Percentiles rank a stretch among this genome's conserved stretches.
These are phyloP conservation scores for Discoglossus pictus DNA, from an alignment of 2,797 vertebrate genomes.

Conservation along the genomic window DNA sequence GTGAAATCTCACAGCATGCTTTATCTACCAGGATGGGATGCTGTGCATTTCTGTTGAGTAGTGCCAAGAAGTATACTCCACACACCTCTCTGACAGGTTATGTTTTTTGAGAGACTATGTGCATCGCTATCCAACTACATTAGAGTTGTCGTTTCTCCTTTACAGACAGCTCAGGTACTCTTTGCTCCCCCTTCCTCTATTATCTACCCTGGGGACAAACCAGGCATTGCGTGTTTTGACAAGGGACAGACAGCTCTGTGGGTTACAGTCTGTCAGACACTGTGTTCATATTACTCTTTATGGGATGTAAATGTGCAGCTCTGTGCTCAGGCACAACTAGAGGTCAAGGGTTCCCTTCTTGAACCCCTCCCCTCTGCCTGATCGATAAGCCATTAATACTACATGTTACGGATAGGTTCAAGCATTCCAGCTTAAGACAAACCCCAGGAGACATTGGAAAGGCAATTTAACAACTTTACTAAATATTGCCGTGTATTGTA, in stretches of 20 bases:
- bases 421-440: constrained; percentile 35
- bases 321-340: constrained; percentile 55
- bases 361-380: constrained; percentile 17
- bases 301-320: constrained; percentile 54
- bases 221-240: constrained; percentile 64
- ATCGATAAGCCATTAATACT: constrained; percentile 52
- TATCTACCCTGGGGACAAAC: constrained; percentile 39
- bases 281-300: constrained; percentile 48
- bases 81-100: not conserved
- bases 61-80: not conserved
- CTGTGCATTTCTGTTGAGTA: no score
- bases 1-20: no score
- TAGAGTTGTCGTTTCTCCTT: not conserved
- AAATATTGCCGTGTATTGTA: constrained; percentile 42
- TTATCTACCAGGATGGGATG: no score
- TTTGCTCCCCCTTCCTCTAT: constrained; percentile 3
- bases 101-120: not conserved
- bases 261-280: constrained; percentile 60
- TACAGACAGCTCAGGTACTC: accelerated
- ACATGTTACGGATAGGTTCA: constrained; percentile 20
- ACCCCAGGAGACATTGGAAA: constrained; percentile 36
- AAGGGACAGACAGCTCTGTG: constrained; percentile 57
- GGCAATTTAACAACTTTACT: constrained; percentile 41
- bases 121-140: not conserved
- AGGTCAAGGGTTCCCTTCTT: constrained; percentile 54